These are phyloP conservation scores for Aphidius colemani DNA, from an alignment of 2,888 invertebrate genomes.

Conservation along the genomic window DNA sequence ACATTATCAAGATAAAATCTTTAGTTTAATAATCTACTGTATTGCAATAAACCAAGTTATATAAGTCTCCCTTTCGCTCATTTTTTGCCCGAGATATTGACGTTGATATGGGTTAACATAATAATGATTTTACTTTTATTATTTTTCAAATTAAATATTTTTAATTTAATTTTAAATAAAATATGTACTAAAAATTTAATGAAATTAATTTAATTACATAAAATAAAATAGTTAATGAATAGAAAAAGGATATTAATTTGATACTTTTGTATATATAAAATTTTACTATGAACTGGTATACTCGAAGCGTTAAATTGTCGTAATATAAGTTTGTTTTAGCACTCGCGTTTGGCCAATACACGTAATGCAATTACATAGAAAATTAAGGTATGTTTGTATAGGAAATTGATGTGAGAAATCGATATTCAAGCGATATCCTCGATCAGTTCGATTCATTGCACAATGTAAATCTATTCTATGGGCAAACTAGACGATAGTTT, in stretches of 20 bases:
- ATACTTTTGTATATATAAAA: too few relatives aligned
- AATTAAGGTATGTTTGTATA: conserved; percentile 21
- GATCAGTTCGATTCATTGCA: conserved; percentile 16
- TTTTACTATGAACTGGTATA: too few relatives aligned
- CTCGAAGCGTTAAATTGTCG: too few relatives aligned
- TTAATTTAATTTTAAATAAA: too few relatives aligned
- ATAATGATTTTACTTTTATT: too few relatives aligned
- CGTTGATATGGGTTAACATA: neutral
- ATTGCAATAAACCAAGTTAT: neutral
- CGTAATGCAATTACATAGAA: conserved; percentile 7
- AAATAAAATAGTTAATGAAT: too few relatives aligned
- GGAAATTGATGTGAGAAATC: conserved; percentile 20
- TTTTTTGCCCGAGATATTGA: neutral
- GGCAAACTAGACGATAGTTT: conserved; percentile 19
- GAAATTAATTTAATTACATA: too few relatives aligned
- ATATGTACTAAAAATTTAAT: too few relatives aligned
- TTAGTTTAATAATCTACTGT: neutral
- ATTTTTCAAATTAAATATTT: too few relatives aligned
- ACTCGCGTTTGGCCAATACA: too few relatives aligned
- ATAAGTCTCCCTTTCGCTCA: neutral
- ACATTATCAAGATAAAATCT: conserved; percentile 32
- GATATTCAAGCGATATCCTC: conserved; percentile 17
- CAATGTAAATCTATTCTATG: conserved; percentile 17
- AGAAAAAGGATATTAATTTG: too few relatives aligned
- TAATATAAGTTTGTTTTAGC: too few relatives aligned